Conservation (phyloP, 2,888 invertebrate species). For the Punctoribates punctum region DNA sequence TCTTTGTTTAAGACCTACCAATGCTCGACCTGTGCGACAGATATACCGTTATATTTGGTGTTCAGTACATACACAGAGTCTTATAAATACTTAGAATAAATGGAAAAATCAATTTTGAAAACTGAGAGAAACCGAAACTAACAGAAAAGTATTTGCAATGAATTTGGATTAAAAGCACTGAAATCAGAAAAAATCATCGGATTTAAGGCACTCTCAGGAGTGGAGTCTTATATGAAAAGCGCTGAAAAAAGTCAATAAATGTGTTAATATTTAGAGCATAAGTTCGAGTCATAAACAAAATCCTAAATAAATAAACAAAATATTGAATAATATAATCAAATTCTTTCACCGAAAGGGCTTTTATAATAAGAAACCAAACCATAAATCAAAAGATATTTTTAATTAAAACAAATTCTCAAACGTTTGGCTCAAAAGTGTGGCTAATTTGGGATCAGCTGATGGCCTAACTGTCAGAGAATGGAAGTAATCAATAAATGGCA, state of each 20-base stretch:
- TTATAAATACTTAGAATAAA: background rate
- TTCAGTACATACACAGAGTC: background rate
- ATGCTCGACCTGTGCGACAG: background rate
- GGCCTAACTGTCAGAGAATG: too few species aligned
- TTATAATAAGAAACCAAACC: too few species aligned
- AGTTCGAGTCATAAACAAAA: background rate
- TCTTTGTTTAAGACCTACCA: background rate
- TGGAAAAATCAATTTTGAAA: background rate
- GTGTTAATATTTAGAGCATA: background rate
- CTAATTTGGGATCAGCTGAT: too few species aligned
- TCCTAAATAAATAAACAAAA: slow-evolving; percentile 8
- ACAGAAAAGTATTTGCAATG: background rate
- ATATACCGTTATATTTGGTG: background rate
- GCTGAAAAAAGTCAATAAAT: slow-evolving; percentile 14
- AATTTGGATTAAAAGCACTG: background rate
- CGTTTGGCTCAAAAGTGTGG: too few species aligned
- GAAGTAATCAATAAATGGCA: background rate
- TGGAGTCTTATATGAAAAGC: background rate
- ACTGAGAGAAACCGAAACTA: background rate
- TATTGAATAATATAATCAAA: background rate
- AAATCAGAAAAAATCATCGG: background rate
- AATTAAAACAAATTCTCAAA: too few species aligned
- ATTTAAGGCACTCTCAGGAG: background rate
- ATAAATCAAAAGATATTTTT: too few species aligned
- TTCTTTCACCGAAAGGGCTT: too few species aligned